phyloP scores from a whole-genome alignment of 2,888 invertebrate genomes.

The Ceraclea dissimilis region DNA sequence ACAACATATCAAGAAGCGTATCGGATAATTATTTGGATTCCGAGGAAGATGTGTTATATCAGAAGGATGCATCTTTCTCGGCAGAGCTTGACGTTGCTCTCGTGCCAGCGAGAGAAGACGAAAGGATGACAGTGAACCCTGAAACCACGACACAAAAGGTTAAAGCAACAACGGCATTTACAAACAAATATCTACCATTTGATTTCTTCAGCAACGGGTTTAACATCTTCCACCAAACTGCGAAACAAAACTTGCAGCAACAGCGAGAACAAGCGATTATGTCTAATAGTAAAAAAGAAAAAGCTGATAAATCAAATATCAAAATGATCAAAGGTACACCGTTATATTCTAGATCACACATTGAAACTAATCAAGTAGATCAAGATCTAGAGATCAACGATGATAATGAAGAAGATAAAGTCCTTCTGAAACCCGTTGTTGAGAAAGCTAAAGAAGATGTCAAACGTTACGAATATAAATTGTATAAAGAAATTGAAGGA shows the following conservation, averaged over 20 bases:
- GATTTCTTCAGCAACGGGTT: slow-evolving; percentile 14
- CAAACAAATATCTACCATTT: slow-evolving; percentile 6
- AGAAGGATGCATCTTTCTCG: slow-evolving; percentile 72
- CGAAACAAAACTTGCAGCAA: slow-evolving; percentile 3
- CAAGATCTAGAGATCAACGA: slow-evolving; percentile 2
- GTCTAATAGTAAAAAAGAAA: background rate
- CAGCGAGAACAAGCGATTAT: background rate
- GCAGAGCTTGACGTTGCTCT: slow-evolving; percentile 57
- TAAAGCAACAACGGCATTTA: background rate
- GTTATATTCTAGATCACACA: slow-evolving; percentile 15
- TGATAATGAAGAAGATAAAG: slow-evolving; percentile 12
- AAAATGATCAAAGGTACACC: slow-evolving; percentile 23
- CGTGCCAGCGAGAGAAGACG: slow-evolving; percentile 33
- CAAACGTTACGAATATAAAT: slow-evolving; percentile 35
- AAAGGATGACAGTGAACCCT: slow-evolving; percentile 9
- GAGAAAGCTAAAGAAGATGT: slow-evolving; percentile 15
- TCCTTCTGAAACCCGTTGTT: slow-evolving; percentile 16
- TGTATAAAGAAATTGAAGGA: slow-evolving; percentile 40
- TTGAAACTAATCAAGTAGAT: slow-evolving; percentile 7
- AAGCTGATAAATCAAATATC: slow-evolving; percentile 1
- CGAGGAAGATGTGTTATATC: slow-evolving; percentile 64
- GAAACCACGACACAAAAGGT: background rate
- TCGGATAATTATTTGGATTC: slow-evolving; percentile 43
- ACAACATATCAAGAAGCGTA: slow-evolving; percentile 57
- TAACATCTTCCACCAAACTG: slow-evolving; percentile 6